Base-by-base conservation (phyloP, 2,113 vertebrate genomes). In the Xerus inauris region DNA sequence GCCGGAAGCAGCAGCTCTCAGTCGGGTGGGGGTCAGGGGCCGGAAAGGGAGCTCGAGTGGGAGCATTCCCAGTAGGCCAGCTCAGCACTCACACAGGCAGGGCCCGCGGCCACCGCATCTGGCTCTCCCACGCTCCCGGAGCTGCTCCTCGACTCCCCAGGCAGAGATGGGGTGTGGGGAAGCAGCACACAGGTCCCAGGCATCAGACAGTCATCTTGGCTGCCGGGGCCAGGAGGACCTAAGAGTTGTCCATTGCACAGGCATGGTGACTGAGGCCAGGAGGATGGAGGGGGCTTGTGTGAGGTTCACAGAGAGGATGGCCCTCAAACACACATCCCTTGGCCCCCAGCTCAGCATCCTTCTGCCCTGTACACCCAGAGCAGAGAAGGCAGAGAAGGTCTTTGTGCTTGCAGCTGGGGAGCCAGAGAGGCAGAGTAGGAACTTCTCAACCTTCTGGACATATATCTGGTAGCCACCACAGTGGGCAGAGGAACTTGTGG, bases 121-220 rank as follows among this genome's bases (percentile, higher is more conserved):
- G 96, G 91, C 95, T 95, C 96, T 97, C 97, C 97, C 97, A 98
- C 89, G 93, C 97, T 97, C 97, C 93, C 69, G 1, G 82, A 1
- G 3, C 73, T 45, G 94, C 94, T 85, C 40, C 35, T 16, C 6
- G 59, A 38, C 73, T 69, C 76, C 59, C 75, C 47, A 30, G 38
- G 73, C 69, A 24, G 32, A 42, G 3, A 20, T 30, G 6, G 67
- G 32, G 57, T 45, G 38, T 1, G 35, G 79, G 95, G 93, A 86
- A 35, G 73, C 73, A 89, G 62, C 59, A 79, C 64, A 86, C 35
- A 57, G 14, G 22, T 77, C 57, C 80, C 87, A 79, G 71, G 67
- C 75, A 38, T 16, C 49, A 19, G 64, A 10, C 42, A 19, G 24
- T 42, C 73, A 32, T 84, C 82, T 87, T n/a, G 22, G 59, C 85